A percentile compares a stretch with the other conserved stretches of the same genome.
These are phyloP conservation scores for Tiliacea aurago DNA, from an alignment of 2,888 invertebrate species.

Conservation along the genomic window DNA sequence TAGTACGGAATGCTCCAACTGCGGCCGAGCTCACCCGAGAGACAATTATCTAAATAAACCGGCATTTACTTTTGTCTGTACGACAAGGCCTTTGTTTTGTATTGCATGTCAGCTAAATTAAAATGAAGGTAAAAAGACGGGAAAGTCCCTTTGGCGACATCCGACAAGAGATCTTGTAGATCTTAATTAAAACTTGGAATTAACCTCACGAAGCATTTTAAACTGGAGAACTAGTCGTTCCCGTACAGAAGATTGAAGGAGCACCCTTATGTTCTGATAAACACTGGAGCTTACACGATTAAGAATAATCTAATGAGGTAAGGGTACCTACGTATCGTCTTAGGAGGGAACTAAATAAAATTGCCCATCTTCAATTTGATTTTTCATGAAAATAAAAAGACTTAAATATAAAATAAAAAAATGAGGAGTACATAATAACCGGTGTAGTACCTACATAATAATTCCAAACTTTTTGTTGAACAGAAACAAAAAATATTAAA, in stretches of 20 bases:
- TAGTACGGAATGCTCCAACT: constrained; percentile 2
- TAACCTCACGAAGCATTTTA: constrained; percentile 44
- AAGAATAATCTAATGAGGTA: constrained; percentile 8
- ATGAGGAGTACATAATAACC: too few relatives aligned
- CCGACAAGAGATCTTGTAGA: constrained; percentile 43
- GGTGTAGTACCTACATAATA: too few relatives aligned
- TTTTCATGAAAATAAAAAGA: too few relatives aligned
- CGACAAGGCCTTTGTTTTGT: constrained; percentile 42
- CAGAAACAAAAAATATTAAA: too few relatives aligned
- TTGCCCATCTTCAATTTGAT: too few relatives aligned
- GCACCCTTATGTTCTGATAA: constrained; percentile 11
- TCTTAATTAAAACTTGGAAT: constrained; percentile 66
- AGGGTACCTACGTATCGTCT: not conserved
- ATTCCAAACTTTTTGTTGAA: too few relatives aligned
- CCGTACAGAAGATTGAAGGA: constrained; percentile 6
- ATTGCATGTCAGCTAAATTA: constrained; percentile 55
- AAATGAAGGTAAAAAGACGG: constrained; percentile 47
- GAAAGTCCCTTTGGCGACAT: constrained; percentile 35
- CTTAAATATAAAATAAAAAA: too few relatives aligned
- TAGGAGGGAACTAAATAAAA: too few relatives aligned
- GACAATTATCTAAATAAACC: constrained; percentile 45
- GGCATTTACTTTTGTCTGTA: constrained; percentile 32
- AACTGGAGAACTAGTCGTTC: constrained; percentile 27
- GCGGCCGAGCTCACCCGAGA: constrained; percentile 7
- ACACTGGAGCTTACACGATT: constrained; percentile 14